Percentiles rank a stretch among this genome's conserved stretches.
Conservation (phyloP, 2,888 invertebrate species). For the Phlogophora meticulosa region DNA sequence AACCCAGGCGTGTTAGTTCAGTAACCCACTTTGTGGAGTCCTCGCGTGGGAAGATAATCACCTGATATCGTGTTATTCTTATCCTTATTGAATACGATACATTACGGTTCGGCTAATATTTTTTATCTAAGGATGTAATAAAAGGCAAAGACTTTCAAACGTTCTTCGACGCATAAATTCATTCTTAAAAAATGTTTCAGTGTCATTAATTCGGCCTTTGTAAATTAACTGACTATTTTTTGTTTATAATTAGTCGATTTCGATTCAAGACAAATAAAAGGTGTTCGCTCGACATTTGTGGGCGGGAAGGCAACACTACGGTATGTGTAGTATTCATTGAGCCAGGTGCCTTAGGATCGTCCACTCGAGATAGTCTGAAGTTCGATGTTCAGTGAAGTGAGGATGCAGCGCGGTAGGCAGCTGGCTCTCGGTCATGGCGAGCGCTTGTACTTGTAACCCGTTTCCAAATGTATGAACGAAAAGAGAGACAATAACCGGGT, state of each 20-base stretch:
- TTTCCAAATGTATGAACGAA: background rate
- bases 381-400: conserved; percentile 7
- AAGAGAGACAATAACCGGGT: background rate
- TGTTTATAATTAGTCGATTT: background rate
- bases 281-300: background rate
- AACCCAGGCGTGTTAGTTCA: conserved; percentile 48
- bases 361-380: conserved; percentile 42
- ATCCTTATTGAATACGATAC: conserved; percentile 39
- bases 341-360: conserved; percentile 1
- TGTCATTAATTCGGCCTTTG: background rate
- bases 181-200: background rate
- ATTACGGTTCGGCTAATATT: background rate
- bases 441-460: background rate
- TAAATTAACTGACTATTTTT: background rate
- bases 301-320: background rate
- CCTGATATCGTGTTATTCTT: conserved; percentile 51
- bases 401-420: background rate
- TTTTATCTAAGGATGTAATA: background rate
- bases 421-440: too few species aligned
- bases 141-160: background rate
- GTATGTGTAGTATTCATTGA: background rate
- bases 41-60: conserved; percentile 51
- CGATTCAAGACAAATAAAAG: background rate
- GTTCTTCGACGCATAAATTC: background rate
- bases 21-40: conserved; percentile 47